Conservation (phyloP, 1,140 invertebrate genomes). For the Bombyx mandarina region DNA sequence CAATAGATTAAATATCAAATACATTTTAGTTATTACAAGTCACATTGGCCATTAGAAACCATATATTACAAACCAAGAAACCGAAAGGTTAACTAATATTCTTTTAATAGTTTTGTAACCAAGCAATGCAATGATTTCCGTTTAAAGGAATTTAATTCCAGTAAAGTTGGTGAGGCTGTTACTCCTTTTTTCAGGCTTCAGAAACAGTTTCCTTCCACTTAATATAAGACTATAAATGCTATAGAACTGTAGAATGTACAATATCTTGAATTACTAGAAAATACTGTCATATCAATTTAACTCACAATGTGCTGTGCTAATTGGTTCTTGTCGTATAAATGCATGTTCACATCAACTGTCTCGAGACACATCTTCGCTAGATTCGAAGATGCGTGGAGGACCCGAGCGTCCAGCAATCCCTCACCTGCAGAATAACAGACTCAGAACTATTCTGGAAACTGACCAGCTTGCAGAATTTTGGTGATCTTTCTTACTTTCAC, state of each 20-base stretch:
- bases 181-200: no score
- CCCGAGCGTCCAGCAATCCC: conserved; percentile 59
- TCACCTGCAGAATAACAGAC: conserved; percentile 38
- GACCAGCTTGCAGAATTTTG: not conserved
- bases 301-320: conserved; percentile 44
- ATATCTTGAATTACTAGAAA: not conserved
- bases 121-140: no score
- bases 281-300: not conserved
- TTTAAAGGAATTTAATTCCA: no score
- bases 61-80: no score
- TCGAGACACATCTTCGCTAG: conserved; percentile 58
- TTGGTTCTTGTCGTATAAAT: conserved; percentile 62
- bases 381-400: conserved; percentile 58
- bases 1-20: no score
- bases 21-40: no score
- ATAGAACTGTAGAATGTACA: not conserved
- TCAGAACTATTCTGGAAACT: not conserved
- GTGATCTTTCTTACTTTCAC: not conserved
- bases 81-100: no score
- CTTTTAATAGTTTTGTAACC: no score
- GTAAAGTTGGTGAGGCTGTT: no score
- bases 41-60: no score
- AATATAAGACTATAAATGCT: not conserved
- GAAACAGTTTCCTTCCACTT: no score
- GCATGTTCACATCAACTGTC: conserved; percentile 52